Conservation (phyloP, 2,113 vertebrate species). For the Cephalopholis sonnerati region DNA sequence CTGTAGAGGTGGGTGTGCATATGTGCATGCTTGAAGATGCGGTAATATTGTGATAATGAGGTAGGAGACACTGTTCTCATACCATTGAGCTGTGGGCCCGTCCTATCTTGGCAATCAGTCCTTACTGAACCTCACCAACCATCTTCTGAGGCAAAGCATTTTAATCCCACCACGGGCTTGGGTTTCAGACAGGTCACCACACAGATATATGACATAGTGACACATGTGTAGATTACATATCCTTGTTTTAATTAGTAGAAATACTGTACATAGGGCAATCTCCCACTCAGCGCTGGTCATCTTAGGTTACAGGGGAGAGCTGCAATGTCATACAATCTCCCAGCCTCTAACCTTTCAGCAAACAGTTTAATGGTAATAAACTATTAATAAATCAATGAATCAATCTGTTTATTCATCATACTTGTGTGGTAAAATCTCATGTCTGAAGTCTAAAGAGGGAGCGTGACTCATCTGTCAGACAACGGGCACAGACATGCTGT, state of each 20-base stretch:
- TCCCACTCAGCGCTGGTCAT: conserved; percentile 46
- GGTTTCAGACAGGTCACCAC: conserved; percentile 81
- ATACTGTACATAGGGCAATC: conserved; percentile 66
- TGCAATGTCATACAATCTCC: conserved; percentile 68
- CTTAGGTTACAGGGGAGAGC: conserved; percentile 71
- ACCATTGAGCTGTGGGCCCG: conserved; percentile 67
- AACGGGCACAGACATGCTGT: conserved; percentile 39
- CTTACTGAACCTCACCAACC: conserved; percentile 62
- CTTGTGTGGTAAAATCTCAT: conserved; percentile 49
- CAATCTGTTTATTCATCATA: conserved; percentile 66
- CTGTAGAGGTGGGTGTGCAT: conserved; percentile 5
- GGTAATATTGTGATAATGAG: conserved; percentile 81
- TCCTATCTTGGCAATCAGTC: conserved; percentile 70
- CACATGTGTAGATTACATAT: conserved; percentile 82
- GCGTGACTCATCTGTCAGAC: conserved; percentile 67
- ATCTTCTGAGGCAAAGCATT: conserved; percentile 80
- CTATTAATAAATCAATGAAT: conserved; percentile 74
- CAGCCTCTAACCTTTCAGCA: conserved; percentile 56
- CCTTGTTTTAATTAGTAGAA: conserved; percentile 82
- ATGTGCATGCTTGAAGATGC: conserved; percentile 54
- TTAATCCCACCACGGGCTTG: conserved; percentile 79
- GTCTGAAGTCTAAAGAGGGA: conserved; percentile 59
- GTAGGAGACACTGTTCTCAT: conserved; percentile 80
- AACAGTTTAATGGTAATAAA: conserved; percentile 68
- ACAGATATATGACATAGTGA: conserved; percentile 81